These are phyloP conservation scores for Rotaria magnacalcarata DNA, from an alignment of 2,888 invertebrate genomes.

Conservation along the genomic window DNA sequence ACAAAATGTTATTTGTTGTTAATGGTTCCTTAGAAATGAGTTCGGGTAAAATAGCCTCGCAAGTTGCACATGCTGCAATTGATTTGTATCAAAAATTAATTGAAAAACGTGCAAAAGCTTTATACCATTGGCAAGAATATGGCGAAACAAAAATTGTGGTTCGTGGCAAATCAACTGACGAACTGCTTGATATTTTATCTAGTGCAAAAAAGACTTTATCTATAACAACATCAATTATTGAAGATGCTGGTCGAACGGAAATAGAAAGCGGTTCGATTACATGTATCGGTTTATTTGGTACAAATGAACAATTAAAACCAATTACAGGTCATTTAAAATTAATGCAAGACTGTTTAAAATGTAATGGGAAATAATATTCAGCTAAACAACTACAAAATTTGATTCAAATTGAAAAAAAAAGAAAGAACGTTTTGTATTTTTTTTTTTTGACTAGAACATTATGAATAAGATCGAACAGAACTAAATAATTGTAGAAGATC, in stretches of 20 bases:
- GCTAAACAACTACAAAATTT: neutral
- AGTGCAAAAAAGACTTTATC: slow-evolving; percentile 68
- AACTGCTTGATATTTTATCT: slow-evolving; percentile 68
- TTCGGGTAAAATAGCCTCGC: too few species aligned
- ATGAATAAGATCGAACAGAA: neutral
- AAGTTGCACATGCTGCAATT: too few species aligned
- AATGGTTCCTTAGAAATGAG: too few species aligned
- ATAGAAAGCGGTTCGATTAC: slow-evolving; percentile 80
- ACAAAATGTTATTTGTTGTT: too few species aligned
- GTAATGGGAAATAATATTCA: neutral
- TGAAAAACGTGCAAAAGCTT: too few species aligned
- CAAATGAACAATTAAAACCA: slow-evolving; percentile 17
- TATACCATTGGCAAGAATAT: slow-evolving; percentile 65
- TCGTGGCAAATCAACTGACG: slow-evolving; percentile 71
- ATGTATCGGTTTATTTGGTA: slow-evolving; percentile 61
- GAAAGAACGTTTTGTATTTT: neutral
- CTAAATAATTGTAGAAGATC: slow-evolving; percentile 6
- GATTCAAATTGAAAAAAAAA: neutral
- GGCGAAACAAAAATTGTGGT: slow-evolving; percentile 84
- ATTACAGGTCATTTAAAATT: slow-evolving; percentile 20
- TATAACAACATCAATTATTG: slow-evolving; percentile 69
- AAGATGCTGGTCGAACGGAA: slow-evolving; percentile 88
- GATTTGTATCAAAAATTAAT: too few species aligned
- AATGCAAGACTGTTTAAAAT: slow-evolving; percentile 26
- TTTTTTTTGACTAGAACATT: neutral